Conservation (phyloP, 2,888 invertebrate species). For the Calliscelio sp. region DNA sequence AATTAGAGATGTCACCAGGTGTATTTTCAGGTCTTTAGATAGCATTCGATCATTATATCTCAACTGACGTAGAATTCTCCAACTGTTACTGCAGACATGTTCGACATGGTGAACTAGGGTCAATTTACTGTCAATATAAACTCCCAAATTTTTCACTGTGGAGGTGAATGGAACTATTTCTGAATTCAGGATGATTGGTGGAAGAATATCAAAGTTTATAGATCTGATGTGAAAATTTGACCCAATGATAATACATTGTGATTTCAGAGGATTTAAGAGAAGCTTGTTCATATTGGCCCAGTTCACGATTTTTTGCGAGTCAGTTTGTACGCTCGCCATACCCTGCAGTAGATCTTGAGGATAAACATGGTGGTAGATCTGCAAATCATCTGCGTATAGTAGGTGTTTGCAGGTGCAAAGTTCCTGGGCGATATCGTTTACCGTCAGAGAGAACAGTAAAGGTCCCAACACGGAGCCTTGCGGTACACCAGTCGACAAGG, state of each 20-base stretch:
- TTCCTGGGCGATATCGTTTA: neutral
- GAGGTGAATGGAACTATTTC: too few relatives aligned
- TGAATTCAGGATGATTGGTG: too few relatives aligned
- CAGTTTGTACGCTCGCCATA: too few relatives aligned
- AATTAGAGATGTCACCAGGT: neutral
- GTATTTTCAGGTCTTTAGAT: neutral
- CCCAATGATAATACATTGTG: neutral
- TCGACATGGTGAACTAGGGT: neutral
- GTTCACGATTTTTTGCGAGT: too few relatives aligned
- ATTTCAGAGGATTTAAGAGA: neutral
- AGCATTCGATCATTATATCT: neutral
- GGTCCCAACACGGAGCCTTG: neutral
- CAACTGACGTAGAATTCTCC: neutral
- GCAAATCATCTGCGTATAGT: neutral
- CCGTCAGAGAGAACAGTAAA: neutral
- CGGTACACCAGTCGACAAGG: neutral
- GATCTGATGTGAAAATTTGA: neutral
- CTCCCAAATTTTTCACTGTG: neutral
- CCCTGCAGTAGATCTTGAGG: too few relatives aligned
- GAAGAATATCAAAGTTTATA: neutral
- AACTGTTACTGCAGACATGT: neutral
- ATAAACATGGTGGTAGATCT: too few relatives aligned
- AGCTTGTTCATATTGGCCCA: neutral
- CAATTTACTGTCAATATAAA: neutral
- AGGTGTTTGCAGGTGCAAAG: neutral